Conservation (phyloP, 2,797 vertebrate genomes). For the Clarias pachynema region DNA sequence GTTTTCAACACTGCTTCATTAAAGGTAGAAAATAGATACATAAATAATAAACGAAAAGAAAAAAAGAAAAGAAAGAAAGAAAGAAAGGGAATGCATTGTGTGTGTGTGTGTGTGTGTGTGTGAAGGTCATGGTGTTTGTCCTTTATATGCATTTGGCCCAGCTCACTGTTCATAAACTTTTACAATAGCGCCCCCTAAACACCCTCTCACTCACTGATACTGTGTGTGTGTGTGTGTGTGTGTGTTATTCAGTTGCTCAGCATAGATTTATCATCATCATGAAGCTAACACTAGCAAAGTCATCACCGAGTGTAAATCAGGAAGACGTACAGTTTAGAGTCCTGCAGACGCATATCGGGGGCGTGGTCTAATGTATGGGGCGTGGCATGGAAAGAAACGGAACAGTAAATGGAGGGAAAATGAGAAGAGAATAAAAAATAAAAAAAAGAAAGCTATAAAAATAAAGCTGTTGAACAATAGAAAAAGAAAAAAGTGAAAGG, state of each 20-base stretch:
- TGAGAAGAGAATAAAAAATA: too few species aligned
- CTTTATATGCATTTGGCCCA: neutral
- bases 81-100: neutral
- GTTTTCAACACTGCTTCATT: slow-evolving; percentile 15
- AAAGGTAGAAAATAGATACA: slow-evolving; percentile 14
- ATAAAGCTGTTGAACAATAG: too few species aligned
- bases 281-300: neutral
- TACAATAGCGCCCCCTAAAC: neutral
- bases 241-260: neutral
- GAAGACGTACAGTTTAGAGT: neutral
- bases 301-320: neutral
- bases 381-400: neutral
- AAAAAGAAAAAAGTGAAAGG: too few species aligned
- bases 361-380: neutral
- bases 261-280: neutral
- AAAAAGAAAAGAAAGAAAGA: slow-evolving; percentile 10
- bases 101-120: neutral
- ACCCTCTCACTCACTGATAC: neutral
- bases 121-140: slow-evolving; percentile 1
- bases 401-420: too few species aligned
- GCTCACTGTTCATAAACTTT: slow-evolving; percentile 3
- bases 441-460: too few species aligned
- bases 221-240: neutral
- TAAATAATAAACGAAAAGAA: slow-evolving; percentile 14
- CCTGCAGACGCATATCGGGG: neutral